Evolutionary conservation across 2,797 vertebrate genomes (phyloP).

Genomic region (Lagorchestes hirsutus): DNA sequence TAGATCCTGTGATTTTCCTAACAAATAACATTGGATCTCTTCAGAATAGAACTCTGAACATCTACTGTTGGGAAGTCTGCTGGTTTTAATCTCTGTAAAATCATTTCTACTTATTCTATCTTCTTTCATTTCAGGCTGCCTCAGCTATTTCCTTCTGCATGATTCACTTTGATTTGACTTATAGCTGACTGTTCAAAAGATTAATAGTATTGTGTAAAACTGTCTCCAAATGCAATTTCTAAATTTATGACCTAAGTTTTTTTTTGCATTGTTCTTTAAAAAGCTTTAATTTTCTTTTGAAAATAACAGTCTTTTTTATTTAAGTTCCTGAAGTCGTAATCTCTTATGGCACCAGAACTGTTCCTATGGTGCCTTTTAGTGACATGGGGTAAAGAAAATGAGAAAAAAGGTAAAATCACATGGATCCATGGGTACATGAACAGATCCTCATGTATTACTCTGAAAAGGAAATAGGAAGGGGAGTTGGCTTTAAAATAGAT

Average conservation of each 20-base stretch:
- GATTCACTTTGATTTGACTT: conserved; percentile 42
- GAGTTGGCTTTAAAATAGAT: conserved; percentile 47
- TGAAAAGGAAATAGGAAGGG: not conserved
- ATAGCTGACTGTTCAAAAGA: conserved; percentile 7
- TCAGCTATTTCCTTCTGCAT: not conserved
- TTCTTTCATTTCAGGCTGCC: not conserved
- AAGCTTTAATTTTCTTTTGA: not conserved
- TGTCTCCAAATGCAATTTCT: not conserved
- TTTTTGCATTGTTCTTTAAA: not conserved
- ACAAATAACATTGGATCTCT: not conserved
- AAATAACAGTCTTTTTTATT: not conserved
- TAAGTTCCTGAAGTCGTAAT: not conserved
- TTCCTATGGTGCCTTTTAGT: not conserved
- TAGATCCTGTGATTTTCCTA: not conserved
- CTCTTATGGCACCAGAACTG: not conserved
- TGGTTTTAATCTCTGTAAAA: not conserved
- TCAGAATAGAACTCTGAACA: not conserved
- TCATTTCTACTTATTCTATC: not conserved
- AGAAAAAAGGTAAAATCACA: not conserved
- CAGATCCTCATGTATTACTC: not conserved
- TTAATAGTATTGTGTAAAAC: conserved; percentile 5
- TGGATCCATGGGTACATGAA: not conserved
- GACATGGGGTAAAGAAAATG: not conserved
- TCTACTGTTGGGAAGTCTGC: not conserved
- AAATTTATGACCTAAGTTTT: not conserved